A percentile compares a stretch with the other conserved stretches of the same genome.
phyloP scores from a whole-genome alignment of 2,797 vertebrate species.

The Macrochelys suwanniensis region DNA sequence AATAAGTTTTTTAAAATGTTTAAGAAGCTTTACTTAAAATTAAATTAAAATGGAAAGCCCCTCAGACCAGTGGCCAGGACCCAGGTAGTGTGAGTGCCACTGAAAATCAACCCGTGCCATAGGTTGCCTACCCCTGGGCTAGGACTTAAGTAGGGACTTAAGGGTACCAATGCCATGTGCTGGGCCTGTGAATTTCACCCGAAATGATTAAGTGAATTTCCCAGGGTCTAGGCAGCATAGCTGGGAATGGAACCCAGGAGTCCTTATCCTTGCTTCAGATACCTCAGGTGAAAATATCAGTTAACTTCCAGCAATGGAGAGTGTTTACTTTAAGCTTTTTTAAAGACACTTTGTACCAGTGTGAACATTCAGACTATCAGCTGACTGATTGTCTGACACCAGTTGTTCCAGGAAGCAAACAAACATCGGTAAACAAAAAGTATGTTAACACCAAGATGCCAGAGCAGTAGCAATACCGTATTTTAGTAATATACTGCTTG shows the following conservation, averaged over 20 bases:
- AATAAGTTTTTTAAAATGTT: too few species aligned
- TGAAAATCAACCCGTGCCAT: too few species aligned
- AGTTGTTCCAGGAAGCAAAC: background rate
- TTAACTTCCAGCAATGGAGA: background rate
- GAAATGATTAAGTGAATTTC: background rate
- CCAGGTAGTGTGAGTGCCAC: too few species aligned
- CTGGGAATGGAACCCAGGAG: background rate
- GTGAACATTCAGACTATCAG: constrained; percentile 8
- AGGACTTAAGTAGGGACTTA: background rate
- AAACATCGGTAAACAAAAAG: rapidly evolving
- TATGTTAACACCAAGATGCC: background rate
- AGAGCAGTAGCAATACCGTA: background rate
- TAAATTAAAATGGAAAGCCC: too few species aligned
- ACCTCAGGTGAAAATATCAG: background rate
- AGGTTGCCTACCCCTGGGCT: too few species aligned
- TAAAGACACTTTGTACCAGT: background rate
- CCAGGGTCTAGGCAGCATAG: background rate
- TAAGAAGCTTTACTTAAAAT: too few species aligned
- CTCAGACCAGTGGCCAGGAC: too few species aligned
- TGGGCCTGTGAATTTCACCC: background rate
- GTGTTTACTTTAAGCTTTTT: constrained; percentile 17
- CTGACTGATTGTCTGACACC: background rate
- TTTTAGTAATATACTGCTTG: background rate
- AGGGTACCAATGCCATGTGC: background rate
- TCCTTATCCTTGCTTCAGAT: background rate